Evolutionary conservation across 2,888 invertebrate species (phyloP), one percentile per base, ranked within the genome.

Genomic region (Apamea epomidion): DNA sequence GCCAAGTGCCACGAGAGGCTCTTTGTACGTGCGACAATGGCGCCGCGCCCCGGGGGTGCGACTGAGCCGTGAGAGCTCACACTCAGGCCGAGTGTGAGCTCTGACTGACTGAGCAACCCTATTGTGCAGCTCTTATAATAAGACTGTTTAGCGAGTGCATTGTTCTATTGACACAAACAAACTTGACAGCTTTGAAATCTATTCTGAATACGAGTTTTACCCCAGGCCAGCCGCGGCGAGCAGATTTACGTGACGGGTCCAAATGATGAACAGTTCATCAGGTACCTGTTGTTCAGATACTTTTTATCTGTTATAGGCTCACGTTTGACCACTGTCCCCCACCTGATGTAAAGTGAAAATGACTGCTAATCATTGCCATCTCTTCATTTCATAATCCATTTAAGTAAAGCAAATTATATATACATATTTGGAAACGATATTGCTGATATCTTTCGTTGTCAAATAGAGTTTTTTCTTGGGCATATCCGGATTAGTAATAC

Each of bases 1-100:
- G 69, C 16, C 54, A 37, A 72, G 71, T 60, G 64, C 16, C n/a
- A 21, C 76, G 32, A 80, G 65, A n/a, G 84, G 18, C 16, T 51
- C 68, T 84, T 83, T 60, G 72, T 80, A 65, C 18, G 37, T 25
- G 67, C 21, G 67, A 81, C 74, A 84, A 74, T 64, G 32, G 67
- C n/a, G 74, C 16, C 12, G 51, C 18, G 29, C 37, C 45, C n/a
- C 71, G n/a, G 10, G 67, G 48, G 42, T 16, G 48, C n/a, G 21
- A 10, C 73, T 32, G 3, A 18, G 64, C 48, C 48, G 70, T 18
- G 80, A 73, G 65, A 48, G 80, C 80, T 58, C 37, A n/a, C 72
- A n/a, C 75, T 60, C 45, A n/a, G 18, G 54, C 62, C 54, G n/a
- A n/a, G n/a, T n/a, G n/a, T n/a, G n/a, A n/a, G n/a, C 42, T 8